Evolutionary conservation across 1,140 invertebrate genomes (phyloP).

Genomic region (Ectropis grisescens): DNA sequence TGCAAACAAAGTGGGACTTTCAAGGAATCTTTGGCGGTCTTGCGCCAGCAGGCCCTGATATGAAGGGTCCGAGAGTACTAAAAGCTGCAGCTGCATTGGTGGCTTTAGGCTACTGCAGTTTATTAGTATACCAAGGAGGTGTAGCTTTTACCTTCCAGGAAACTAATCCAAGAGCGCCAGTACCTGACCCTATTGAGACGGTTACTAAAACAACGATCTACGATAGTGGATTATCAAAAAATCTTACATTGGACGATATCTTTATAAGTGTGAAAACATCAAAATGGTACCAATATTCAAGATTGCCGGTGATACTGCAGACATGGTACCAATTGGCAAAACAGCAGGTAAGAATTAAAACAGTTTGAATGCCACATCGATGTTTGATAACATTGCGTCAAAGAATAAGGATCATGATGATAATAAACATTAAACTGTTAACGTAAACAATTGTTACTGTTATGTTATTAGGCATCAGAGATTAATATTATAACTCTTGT

Average conservation of each 20-base stretch:
- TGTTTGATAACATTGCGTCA: no score
- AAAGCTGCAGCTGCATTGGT: slow-evolving; percentile 50
- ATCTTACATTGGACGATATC: slow-evolving; percentile 84
- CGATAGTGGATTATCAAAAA: slow-evolving; percentile 75
- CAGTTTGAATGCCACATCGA: no score
- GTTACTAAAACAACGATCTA: slow-evolving; percentile 45
- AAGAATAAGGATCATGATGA: no score
- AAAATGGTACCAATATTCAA: slow-evolving; percentile 85
- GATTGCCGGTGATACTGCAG: slow-evolving; percentile 89
- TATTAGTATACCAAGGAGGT: slow-evolving; percentile 74
- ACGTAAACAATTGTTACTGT: no score
- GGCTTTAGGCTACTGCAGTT: slow-evolving; percentile 72
- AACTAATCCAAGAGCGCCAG: slow-evolving; percentile 53
- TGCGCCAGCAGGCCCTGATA: slow-evolving; percentile 71
- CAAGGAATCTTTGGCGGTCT: slow-evolving; percentile 37
- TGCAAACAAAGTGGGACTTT: slow-evolving; percentile 43
- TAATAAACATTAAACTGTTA: no score
- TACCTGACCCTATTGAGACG: slow-evolving; percentile 44
- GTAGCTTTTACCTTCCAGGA: slow-evolving; percentile 70
- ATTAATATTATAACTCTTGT: no score
- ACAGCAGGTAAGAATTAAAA: slow-evolving; percentile 80
- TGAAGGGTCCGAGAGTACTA: slow-evolving; percentile 54
- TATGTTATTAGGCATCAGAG: no score
- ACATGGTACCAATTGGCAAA: slow-evolving; percentile 94
- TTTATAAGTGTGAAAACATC: slow-evolving; percentile 97